A percentile compares a stretch with the other conserved stretches of the same genome.
Evolutionary conservation across 2,113 vertebrate genomes (phyloP).

Genomic region (Gorsachius goisagi): DNA sequence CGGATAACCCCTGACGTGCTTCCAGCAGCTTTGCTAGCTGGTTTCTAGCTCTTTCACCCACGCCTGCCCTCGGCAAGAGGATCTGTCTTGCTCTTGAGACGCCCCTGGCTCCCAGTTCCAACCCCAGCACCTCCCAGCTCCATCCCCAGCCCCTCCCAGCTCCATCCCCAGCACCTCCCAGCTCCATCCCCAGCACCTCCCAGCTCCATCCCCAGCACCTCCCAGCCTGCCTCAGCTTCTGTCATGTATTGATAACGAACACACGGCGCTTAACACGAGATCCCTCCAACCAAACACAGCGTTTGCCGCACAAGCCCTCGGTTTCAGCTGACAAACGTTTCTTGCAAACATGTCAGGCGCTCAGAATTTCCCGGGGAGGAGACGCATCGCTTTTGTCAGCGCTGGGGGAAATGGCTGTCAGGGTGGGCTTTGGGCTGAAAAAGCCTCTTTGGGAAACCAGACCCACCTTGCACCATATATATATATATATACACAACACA

Average conservation of each 20-base stretch:
- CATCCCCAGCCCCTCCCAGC: too few species aligned
- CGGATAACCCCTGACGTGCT: rapidly evolving
- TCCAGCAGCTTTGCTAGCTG: not conserved
- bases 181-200: not conserved
- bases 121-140: not conserved
- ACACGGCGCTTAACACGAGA: not conserved
- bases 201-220: not conserved
- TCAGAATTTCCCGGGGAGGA: not conserved
- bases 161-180: too few species aligned
- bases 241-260: not conserved
- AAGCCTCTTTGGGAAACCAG: not conserved
- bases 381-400: not conserved
- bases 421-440: not conserved
- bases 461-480: rapidly evolving
- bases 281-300: not conserved
- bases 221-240: not conserved
- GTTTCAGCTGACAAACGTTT: not conserved
- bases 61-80: not conserved
- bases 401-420: rapidly evolving
- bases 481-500: rapidly evolving
- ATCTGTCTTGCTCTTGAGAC: not conserved
- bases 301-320: rapidly evolving
- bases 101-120: not conserved
- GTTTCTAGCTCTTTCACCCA: not conserved
- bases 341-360: not conserved